phyloP scores from a whole-genome alignment of 2,797 vertebrate species.

The Xenopus petersii region DNA sequence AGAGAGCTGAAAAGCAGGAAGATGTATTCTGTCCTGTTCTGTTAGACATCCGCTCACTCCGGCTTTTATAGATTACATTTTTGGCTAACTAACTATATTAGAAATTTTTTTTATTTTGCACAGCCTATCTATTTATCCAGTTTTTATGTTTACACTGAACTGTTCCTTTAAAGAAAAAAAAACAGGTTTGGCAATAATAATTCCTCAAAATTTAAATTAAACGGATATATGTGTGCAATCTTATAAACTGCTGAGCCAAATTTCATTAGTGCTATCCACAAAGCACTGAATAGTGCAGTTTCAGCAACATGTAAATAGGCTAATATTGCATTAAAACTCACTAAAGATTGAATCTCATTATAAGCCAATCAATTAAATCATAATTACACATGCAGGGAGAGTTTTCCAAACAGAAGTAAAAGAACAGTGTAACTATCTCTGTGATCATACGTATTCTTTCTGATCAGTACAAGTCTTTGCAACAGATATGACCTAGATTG shows the following conservation, averaged over 20 bases:
- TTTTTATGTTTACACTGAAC: too few species aligned
- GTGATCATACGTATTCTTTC: slow-evolving; percentile 30
- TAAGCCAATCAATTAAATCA: slow-evolving; percentile 45
- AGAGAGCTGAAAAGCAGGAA: too few species aligned
- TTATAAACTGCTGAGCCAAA: slow-evolving; percentile 46
- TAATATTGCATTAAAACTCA: slow-evolving; percentile 45
- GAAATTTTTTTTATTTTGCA: too few species aligned
- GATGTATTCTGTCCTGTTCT: too few species aligned
- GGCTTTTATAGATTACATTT: too few species aligned
- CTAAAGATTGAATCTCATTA: slow-evolving; percentile 49
- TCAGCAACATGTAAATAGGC: slow-evolving; percentile 47
- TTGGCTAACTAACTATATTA: too few species aligned
- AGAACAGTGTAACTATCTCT: slow-evolving; percentile 30
- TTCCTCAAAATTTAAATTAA: slow-evolving; percentile 25
- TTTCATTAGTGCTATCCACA: slow-evolving; percentile 41
- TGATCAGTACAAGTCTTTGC: slow-evolving; percentile 34
- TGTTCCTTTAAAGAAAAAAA: not conserved
- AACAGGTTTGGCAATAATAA: slow-evolving; percentile 30
- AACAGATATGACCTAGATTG: slow-evolving; percentile 45
- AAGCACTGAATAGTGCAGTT: slow-evolving; percentile 37
- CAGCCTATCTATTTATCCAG: too few species aligned
- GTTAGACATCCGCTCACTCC: too few species aligned
- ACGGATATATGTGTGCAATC: slow-evolving; percentile 29
- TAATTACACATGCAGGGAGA: slow-evolving; percentile 41
- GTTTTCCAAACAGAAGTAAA: slow-evolving; percentile 24